These are phyloP conservation scores for Etheostoma nigrum DNA, from an alignment of 2,797 vertebrate species.

Conservation along the genomic window DNA sequence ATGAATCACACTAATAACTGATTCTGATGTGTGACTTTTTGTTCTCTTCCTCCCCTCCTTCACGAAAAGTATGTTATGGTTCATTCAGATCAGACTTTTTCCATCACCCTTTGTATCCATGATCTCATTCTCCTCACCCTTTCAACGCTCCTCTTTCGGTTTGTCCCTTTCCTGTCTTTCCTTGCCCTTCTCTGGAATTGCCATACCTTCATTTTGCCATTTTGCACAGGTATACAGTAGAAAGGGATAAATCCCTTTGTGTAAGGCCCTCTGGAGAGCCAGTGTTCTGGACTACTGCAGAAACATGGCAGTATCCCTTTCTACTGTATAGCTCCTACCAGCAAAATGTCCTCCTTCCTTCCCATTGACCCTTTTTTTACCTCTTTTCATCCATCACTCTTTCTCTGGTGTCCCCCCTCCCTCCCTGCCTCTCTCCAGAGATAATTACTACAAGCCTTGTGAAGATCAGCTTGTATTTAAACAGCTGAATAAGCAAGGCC, in stretches of 20 bases:
- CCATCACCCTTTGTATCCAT: slow-evolving; percentile 26
- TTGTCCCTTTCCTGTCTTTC: slow-evolving; percentile 6
- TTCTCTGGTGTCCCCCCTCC: slow-evolving; percentile 36
- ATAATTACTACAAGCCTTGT: slow-evolving; percentile 81
- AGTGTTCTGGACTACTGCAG: too few relatives aligned
- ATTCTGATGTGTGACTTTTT: slow-evolving; percentile 4
- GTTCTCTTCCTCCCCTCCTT: background rate
- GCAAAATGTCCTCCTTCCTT: slow-evolving; percentile 50
- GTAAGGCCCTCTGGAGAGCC: too few relatives aligned
- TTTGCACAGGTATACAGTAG: background rate
- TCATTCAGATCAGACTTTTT: slow-evolving; percentile 5
- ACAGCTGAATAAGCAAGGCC: slow-evolving; percentile 81
- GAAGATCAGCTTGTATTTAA: slow-evolving; percentile 84
- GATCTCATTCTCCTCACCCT: slow-evolving; percentile 21
- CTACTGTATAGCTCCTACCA: slow-evolving; percentile 10
- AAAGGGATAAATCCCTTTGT: too few relatives aligned
- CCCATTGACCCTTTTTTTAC: slow-evolving; percentile 59
- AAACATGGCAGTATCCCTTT: slow-evolving; percentile 9
- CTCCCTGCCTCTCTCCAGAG: slow-evolving; percentile 54
- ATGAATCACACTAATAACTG: background rate
- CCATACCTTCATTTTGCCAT: slow-evolving; percentile 12
- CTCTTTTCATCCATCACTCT: slow-evolving; percentile 54
- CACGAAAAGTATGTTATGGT: slow-evolving; percentile 6
- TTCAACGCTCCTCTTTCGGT: background rate
- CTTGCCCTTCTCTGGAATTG: slow-evolving; percentile 22